Evolutionary conservation across 2,888 invertebrate species (phyloP).

Genomic region (Sepiola atlantica): DNA sequence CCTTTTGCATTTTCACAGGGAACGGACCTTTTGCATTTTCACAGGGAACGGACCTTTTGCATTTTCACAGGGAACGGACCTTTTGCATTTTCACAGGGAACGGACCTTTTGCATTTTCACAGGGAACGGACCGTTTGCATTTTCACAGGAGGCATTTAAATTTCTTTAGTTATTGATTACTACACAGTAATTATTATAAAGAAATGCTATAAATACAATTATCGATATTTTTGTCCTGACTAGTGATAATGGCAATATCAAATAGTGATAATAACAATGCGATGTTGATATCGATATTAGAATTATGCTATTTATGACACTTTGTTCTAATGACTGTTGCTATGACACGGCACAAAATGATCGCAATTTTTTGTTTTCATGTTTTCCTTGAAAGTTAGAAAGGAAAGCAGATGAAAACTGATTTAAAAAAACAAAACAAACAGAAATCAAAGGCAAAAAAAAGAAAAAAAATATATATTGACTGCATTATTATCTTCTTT

Average conservation of each 20-base stretch:
- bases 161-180: too few relatives aligned
- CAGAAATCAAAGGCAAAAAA: not conserved
- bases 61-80: not conserved
- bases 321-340: slow-evolving; percentile 32
- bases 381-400: not conserved
- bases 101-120: not conserved
- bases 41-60: not conserved
- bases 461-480: not conserved
- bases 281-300: not conserved
- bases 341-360: not conserved
- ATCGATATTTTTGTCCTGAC: not conserved
- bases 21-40: not conserved
- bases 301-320: not conserved
- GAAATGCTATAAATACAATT: not conserved
- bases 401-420: not conserved
- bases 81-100: not conserved
- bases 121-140: not conserved
- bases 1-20: not conserved
- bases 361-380: not conserved
- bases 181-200: not conserved
- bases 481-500: not conserved
- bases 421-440: not conserved
- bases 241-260: not conserved
- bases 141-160: too few relatives aligned
- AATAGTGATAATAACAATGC: not conserved